These are phyloP conservation scores for Smittia aterrima DNA, from an alignment of 2,888 invertebrate genomes.

Conservation along the genomic window DNA sequence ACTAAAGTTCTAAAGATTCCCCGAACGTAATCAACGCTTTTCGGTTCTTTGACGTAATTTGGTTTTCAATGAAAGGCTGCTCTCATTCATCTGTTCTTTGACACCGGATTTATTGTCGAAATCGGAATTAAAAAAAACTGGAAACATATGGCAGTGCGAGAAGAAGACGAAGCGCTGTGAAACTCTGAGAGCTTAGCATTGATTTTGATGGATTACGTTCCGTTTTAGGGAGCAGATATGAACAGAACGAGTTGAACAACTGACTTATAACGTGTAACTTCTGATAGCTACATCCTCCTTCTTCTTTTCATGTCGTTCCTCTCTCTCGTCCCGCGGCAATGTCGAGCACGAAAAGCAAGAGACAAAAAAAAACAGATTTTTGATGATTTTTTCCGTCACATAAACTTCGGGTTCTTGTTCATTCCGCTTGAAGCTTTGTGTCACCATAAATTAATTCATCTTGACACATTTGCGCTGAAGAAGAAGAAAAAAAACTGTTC, in stretches of 20 bases:
- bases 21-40: too few species aligned
- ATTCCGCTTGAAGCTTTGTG: slow-evolving; percentile 1
- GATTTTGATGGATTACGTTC: slow-evolving; percentile 8
- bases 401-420: neutral
- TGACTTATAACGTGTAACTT: neutral
- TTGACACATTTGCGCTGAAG: slow-evolving; percentile 18
- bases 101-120: neutral
- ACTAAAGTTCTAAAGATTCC: too few species aligned
- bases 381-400: neutral
- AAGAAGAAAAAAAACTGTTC: neutral
- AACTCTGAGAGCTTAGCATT: neutral
- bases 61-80: too few species aligned
- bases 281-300: neutral
- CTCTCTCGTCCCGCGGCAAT: neutral
- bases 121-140: neutral
- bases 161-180: neutral
- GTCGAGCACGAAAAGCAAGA: neutral
- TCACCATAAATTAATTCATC: slow-evolving; percentile 33
- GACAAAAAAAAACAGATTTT: neutral
- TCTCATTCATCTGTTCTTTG: neutral
- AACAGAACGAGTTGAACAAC: neutral
- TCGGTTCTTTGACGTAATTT: too few species aligned
- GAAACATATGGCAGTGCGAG: neutral
- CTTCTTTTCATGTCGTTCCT: neutral
- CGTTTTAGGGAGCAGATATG: neutral